A percentile compares a stretch with the other conserved stretches of the same genome.
Evolutionary conservation across 2,888 invertebrate species (phyloP).

Genomic region (Chloroclysta siterata): DNA sequence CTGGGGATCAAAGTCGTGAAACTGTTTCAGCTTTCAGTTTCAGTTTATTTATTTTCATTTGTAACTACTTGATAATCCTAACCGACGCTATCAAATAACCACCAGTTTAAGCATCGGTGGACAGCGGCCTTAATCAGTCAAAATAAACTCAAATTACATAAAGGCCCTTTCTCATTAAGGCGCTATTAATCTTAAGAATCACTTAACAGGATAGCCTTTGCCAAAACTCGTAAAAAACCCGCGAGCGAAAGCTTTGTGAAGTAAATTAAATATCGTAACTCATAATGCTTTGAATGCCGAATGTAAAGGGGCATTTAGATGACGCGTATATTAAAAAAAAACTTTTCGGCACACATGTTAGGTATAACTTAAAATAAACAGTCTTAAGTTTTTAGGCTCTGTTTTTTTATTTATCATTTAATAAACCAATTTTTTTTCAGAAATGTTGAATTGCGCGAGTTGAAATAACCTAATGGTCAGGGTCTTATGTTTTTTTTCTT

Average conservation of each 20-base stretch:
- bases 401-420: no score
- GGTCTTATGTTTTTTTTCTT: no score
- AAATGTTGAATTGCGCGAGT: no score
- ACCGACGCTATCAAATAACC: neutral
- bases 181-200: conserved; percentile 27
- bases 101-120: neutral
- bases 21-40: no score
- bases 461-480: no score
- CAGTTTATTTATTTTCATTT: no score
- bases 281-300: conserved; percentile 19
- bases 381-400: no score
- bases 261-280: conserved; percentile 35
- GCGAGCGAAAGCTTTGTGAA: conserved; percentile 34
- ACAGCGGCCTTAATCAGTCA: conserved; percentile 5
- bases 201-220: conserved; percentile 21
- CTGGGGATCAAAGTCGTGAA: no score
- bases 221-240: conserved; percentile 26
- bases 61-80: no score
- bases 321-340: neutral
- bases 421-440: no score
- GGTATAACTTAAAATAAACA: no score
- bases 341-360: no score
- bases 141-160: conserved; percentile 24
- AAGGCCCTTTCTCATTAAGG: conserved; percentile 26
- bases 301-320: conserved; percentile 10